Evolutionary conservation across 2,113 vertebrate genomes (phyloP).

Genomic region (Carassius auratus): DNA sequence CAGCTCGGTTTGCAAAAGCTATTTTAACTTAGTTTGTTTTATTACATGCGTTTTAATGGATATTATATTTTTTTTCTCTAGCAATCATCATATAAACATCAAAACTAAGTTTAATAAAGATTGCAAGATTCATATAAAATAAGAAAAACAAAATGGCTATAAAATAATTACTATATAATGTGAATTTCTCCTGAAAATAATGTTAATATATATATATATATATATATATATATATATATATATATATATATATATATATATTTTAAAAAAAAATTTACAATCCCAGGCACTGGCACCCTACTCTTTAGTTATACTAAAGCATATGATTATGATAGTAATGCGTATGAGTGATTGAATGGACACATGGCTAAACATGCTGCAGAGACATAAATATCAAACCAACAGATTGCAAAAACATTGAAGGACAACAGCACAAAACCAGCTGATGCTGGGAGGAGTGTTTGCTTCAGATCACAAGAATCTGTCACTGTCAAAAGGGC

Average conservation of each 20-base stretch:
- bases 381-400: constrained; percentile 43
- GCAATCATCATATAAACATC: background rate
- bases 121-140: no score
- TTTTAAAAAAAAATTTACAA: background rate
- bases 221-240: no score
- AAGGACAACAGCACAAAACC: constrained; percentile 5
- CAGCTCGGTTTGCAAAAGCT: background rate
- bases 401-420: constrained; percentile 37
- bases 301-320: background rate
- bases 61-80: background rate
- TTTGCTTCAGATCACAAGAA: background rate
- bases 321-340: background rate
- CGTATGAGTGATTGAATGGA: background rate
- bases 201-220: no score
- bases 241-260: no score
- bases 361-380: constrained; percentile 16
- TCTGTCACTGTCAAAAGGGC: constrained; percentile 12
- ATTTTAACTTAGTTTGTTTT: background rate
- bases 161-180: no score
- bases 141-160: no score
- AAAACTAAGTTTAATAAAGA: no score
- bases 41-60: background rate
- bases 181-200: background rate
- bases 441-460: constrained; percentile 28
- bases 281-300: background rate